These are phyloP conservation scores for Pachymerium ferrugineum DNA, from an alignment of 2,888 invertebrate genomes.

Conservation along the genomic window DNA sequence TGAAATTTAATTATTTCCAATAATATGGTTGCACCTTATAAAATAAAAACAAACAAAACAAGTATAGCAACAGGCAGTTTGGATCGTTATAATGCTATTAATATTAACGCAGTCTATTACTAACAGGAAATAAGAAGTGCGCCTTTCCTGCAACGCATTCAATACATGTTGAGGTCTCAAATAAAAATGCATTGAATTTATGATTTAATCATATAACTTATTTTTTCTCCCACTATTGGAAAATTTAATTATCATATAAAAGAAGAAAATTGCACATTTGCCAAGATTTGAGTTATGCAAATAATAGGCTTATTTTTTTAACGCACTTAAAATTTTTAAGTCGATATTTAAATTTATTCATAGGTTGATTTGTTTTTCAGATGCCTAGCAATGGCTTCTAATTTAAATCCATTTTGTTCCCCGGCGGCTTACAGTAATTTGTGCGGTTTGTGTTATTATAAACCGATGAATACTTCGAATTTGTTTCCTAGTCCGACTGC, in stretches of 20 bases:
- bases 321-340: too few relatives aligned
- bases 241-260: background rate
- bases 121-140: background rate
- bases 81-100: constrained; percentile 2
- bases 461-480: background rate
- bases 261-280: background rate
- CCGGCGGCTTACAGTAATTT: background rate
- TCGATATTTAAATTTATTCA: background rate
- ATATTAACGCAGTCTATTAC: constrained; percentile 8
- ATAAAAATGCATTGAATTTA: background rate
- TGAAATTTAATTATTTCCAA: background rate
- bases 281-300: background rate
- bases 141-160: background rate
- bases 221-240: background rate
- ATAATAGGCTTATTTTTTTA: background rate
- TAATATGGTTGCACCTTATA: background rate
- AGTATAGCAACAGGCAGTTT: background rate
- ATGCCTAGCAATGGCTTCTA: background rate
- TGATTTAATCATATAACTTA: background rate
- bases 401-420: background rate
- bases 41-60: background rate
- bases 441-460: background rate
- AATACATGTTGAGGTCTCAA: background rate
- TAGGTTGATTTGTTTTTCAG: background rate
- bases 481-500: background rate